Base-by-base conservation (phyloP, 2,113 vertebrate species). In the Cynopterus brachyotis region DNA sequence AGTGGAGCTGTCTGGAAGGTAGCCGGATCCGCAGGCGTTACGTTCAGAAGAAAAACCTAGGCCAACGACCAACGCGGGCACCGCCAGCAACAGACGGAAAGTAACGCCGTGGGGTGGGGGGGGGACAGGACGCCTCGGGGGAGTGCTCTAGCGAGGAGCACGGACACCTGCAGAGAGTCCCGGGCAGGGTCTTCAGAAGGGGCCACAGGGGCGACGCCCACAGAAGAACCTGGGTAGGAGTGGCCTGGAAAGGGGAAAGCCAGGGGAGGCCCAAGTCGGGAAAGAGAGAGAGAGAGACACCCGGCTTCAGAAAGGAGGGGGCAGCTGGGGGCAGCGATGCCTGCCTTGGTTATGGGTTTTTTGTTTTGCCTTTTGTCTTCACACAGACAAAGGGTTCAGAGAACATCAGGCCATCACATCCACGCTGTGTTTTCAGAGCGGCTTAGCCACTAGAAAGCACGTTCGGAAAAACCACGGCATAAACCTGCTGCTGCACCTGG, bases 191-290 rank as follows among this genome's bases (percentile, higher is more conserved):
- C 50, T 57, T 28, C 35, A 6, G 28, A 19, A 37, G 1, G 16
- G 86, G 11, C 22, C 2, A 0, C 0, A 16, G 50, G 4, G 0
- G 19, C 24, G 64, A 42, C 55, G 64, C 19, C 24, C 9, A 10
- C 5, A 37, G 42, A 1, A 45, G 67, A 42, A 28, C 5, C 19
- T 0, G n/a, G 4, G 11, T 1, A 19, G 47, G 12, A 35, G 47
- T 1, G 30, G 45, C 20, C 0, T 0, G 5, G 11, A 13, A 0
- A 0, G 5, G 9, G 9, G 4, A 4, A 1, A 28, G 6, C 15
- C 2, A 2, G 73, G 73, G 30, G 50, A 59, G 8, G 5, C 37
- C 19, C 0, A 45, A 0, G 9, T 13, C 16, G 0, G 1, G 78
- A n/a, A 20, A 53, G 45, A 30, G 50, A n/a, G 57, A n/a, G 40